Percentiles rank a stretch among this genome's conserved stretches.
Evolutionary conservation across 92 coral and sea anemone species (phyloP).

Genomic region (Micromussa lordhowensis): DNA sequence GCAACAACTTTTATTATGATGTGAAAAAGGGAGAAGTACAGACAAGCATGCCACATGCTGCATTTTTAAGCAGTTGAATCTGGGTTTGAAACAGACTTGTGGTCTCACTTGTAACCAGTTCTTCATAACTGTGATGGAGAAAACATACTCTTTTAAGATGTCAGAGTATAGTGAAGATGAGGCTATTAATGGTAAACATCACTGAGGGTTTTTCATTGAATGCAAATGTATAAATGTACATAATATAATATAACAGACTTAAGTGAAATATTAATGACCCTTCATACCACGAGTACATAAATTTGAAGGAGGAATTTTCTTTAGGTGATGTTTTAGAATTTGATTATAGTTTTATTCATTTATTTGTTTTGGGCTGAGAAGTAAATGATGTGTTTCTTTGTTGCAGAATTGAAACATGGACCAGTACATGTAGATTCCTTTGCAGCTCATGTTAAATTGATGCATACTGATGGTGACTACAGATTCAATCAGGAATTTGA

Average conservation of each 20-base stretch:
- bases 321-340: neutral
- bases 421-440: constrained; percentile 61
- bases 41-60: neutral
- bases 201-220: neutral
- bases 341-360: too few relatives aligned
- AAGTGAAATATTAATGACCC: constrained; percentile 27
- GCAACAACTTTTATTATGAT: neutral
- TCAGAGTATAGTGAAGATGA: neutral
- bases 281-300: neutral
- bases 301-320: neutral
- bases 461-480: constrained; percentile 85
- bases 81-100: neutral
- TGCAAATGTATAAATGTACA: neutral
- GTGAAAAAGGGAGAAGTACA: neutral
- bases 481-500: constrained; percentile 83
- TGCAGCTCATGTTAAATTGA: constrained; percentile 58
- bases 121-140: neutral
- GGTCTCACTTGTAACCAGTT: neutral
- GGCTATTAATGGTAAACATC: neutral
- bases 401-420: constrained; percentile 48
- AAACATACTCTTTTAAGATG: neutral
- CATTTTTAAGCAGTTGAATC: neutral
- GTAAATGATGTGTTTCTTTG: neutral
- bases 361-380: neutral
- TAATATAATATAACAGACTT: neutral